Base-by-base conservation (phyloP, 1,140 invertebrate genomes). In the Nomia melanderi region DNA sequence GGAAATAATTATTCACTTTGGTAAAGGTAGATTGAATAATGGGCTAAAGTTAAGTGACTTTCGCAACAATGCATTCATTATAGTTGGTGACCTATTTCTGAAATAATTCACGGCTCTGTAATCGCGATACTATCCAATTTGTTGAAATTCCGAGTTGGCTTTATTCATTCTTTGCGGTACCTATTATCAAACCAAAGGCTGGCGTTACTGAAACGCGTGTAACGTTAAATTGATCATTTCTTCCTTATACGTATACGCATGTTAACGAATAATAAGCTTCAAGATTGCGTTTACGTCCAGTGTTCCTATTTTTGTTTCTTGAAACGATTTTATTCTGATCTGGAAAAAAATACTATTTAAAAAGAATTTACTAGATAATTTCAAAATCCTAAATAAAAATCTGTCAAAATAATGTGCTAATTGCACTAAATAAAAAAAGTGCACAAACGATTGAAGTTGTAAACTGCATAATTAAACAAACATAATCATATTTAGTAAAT, bases 1-100 rank as follows among this genome's bases (percentile, higher is more conserved):
- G 70, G 70, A 73, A 73, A 53, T 53, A 54, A 73, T 73, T 59
- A 59, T 53, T 73, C 53, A 73, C 23, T 39, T 8, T 8, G 23
- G 63, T 73, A 64, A 59, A 31, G 50, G 59, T 54, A 31, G 3
- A 53, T 17, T 0, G 57, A 63, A 73, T 73, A 64, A 63, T 12
- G 25, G 36, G 41, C 1, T 2, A 53, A 73, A 73, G 63, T 73
- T 27, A 59, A 59, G 59, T 59, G 57, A 64, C 44, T 73, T 73
- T 64, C 70, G 59, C 59, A 63, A 64, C 70, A 53, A 11, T 36
- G 44, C 44, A 27, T 73, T 64, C 44, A 53, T 64, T 73, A 53
- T 23, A n/a, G 41, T 9, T 29, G 12, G 12, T 29, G 59, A 64
- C 70, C 70, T 65, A 73, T 73, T 73, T 73, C 33, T 64, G 33